phyloP scores from a whole-genome alignment of 2,113 vertebrate species.

The Neodon shergylaensis region DNA sequence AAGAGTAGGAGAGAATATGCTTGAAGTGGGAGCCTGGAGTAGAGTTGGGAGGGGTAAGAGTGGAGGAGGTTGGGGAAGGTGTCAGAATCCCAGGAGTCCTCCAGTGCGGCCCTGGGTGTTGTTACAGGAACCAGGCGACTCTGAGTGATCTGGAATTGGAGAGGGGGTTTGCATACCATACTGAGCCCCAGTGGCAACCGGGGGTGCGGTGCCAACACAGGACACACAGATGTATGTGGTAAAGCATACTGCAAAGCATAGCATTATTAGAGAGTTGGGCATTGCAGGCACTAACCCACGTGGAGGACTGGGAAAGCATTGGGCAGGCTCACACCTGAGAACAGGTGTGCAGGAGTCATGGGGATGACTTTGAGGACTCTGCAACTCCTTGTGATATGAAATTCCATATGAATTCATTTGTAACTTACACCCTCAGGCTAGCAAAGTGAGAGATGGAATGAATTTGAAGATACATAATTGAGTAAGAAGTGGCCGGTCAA shows the following conservation, averaged over 20 bases:
- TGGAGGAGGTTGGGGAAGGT: too few species aligned
- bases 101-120: background rate
- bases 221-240: background rate
- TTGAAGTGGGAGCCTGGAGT: background rate
- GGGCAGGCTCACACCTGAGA: background rate
- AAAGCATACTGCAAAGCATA: background rate
- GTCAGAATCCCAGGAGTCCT: background rate
- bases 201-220: background rate
- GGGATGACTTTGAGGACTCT: background rate
- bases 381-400: background rate
- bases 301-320: background rate
- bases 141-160: background rate
- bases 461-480: background rate
- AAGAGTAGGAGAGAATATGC: too few species aligned
- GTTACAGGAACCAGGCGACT: background rate
- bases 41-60: background rate
- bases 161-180: background rate
- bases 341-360: background rate
- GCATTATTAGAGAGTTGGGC: background rate
- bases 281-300: background rate
- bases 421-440: background rate
- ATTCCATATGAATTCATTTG: background rate
- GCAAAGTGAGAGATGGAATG: background rate
- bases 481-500: background rate
- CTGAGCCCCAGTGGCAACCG: background rate